Evolutionary conservation across 1,140 invertebrate species (phyloP).

Genomic region (Sesamia nonagrioides): DNA sequence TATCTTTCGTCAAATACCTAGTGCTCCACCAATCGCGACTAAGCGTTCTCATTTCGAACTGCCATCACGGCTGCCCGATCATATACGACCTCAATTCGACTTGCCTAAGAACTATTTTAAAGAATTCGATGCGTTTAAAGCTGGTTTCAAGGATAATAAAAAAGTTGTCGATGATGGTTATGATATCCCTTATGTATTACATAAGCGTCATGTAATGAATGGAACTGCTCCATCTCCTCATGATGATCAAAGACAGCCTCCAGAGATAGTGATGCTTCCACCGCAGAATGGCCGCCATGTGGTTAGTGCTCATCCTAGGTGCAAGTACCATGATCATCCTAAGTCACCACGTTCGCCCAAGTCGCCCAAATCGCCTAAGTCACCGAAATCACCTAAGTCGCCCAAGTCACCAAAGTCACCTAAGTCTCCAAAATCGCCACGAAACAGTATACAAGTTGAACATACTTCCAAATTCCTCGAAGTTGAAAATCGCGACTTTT

Average conservation of each 20-base stretch:
- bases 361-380: constrained; percentile 89
- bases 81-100: constrained; percentile 87
- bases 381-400: constrained; percentile 86
- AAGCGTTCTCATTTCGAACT: constrained; percentile 91
- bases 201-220: constrained; percentile 94
- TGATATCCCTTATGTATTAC: constrained; percentile 94
- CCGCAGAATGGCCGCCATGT: constrained; percentile 84
- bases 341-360: constrained; percentile 87
- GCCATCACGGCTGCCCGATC: constrained; percentile 83
- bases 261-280: constrained; percentile 84
- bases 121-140: constrained; percentile 88
- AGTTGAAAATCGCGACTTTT: constrained; percentile 88
- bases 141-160: constrained; percentile 81
- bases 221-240: constrained; percentile 90
- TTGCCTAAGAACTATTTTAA: constrained; percentile 89
- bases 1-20: constrained; percentile 91
- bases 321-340: constrained; percentile 87
- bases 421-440: constrained; percentile 88
- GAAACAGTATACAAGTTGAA: constrained; percentile 84
- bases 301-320: constrained; percentile 80
- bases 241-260: constrained; percentile 81
- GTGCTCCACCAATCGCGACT: constrained; percentile 90
- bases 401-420: constrained; percentile 88
- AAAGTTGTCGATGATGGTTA: constrained; percentile 85
- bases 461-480: constrained; percentile 84